Evolutionary conservation across 2,113 vertebrate species (phyloP).

Genomic region (Brienomyrus brachyistius): DNA sequence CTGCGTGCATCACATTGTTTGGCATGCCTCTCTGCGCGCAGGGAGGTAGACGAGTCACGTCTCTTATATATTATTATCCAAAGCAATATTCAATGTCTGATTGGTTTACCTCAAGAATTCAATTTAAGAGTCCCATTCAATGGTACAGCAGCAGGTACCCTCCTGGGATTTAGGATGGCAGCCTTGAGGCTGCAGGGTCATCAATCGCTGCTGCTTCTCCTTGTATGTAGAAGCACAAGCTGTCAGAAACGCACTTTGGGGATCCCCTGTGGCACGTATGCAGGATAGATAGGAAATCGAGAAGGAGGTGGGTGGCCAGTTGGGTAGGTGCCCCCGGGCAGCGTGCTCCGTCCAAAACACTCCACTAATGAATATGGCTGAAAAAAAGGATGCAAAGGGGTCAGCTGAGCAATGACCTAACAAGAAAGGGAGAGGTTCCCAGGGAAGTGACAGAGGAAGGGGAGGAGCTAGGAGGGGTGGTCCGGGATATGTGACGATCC

Average conservation of each 20-base stretch:
- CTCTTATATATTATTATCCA: neutral
- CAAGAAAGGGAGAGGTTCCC: neutral
- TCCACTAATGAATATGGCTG: neutral
- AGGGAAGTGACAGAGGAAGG: neutral
- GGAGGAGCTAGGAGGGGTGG: neutral
- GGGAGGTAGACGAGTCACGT: neutral
- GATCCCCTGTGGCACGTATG: neutral
- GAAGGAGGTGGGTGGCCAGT: neutral
- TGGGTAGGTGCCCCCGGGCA: neutral
- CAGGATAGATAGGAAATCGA: neutral
- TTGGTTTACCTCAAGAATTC: neutral
- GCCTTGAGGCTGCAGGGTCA: neutral
- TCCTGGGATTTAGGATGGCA: neutral
- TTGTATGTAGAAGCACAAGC: neutral
- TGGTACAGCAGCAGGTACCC: neutral
- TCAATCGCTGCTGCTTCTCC: neutral
- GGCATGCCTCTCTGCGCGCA: neutral
- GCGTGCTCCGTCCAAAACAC: neutral
- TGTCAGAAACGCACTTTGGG: neutral
- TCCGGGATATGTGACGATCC: neutral
- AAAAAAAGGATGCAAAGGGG: neutral
- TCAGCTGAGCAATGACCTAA: neutral
- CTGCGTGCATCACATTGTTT: neutral
- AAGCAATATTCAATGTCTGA: neutral
- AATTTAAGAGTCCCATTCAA: neutral